Evolutionary conservation across 2,888 invertebrate genomes (phyloP), one percentile per base, ranked within the genome.

Genomic region (Eremobia ochroleuca): DNA sequence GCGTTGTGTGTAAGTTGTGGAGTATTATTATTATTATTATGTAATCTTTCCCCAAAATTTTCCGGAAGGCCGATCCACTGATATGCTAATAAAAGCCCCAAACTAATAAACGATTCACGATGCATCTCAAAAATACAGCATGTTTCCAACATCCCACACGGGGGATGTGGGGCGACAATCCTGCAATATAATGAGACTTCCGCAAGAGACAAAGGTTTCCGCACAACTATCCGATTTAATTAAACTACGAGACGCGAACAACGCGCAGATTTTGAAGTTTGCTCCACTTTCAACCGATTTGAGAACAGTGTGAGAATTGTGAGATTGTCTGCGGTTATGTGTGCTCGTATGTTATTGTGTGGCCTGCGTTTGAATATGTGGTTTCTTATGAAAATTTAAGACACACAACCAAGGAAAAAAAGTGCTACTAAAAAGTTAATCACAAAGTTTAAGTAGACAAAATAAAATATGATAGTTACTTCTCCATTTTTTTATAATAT

Each of bases 201-300:
- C n/a, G n/a, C n/a, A n/a, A n/a, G n/a, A 89, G 83, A 92, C 90
- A 90, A 92, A 91, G 90, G 90, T 87, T 83, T 87, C 85, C 77
- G 83, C 79, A 85, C 86, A 91, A 92, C 92, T 92, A 93, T 92
- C 89, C 87, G 89, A 91, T 93, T 92, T 93, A 93, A 93, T 93
- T 93, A 92, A 92, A 93, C 89, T 90, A 80, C 73, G 76, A 83
- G 86, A 86, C 73, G 79, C 66, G 86, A 85, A 85, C 83, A 80
- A 83, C 85, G 82, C 88, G 79, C 89, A 88, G 90, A 92, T 93
- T 92, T 92, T 81, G 83, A 85, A 88, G 87, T 90, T 90, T 81
- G 86, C 81, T 89, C 85, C 88, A 76, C 88, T 89, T 86, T 67
- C 65, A 58, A 73, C 78, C 78, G 3, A 72, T 69, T 73, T 68